phyloP scores from a whole-genome alignment of 2,797 vertebrate species.

The Bradypodion ventrale region DNA sequence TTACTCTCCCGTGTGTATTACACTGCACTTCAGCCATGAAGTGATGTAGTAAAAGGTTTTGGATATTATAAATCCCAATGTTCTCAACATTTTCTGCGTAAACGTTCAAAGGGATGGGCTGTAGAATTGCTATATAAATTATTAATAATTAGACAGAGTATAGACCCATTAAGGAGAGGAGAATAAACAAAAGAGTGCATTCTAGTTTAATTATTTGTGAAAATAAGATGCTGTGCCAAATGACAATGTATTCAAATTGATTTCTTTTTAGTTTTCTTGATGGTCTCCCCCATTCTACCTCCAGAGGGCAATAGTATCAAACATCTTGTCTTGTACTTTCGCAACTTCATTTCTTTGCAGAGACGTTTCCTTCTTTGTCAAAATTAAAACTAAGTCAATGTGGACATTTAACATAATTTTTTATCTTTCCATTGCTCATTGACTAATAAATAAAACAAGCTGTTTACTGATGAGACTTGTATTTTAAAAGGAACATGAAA shows the following conservation, averaged over 20 bases:
- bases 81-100: not conserved
- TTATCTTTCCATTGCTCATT: not conserved
- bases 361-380: not conserved
- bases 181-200: not conserved
- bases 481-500: not conserved
- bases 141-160: not conserved
- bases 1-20: not conserved
- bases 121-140: not conserved
- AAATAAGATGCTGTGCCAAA: not conserved
- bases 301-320: constrained; percentile 17
- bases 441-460: not conserved
- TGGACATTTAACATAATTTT: not conserved
- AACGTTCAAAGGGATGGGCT: not conserved
- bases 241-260: not conserved
- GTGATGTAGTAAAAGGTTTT: not conserved
- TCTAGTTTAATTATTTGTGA: not conserved
- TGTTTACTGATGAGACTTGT: not conserved
- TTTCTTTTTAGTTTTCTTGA: not conserved
- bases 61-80: not conserved
- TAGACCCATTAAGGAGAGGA: not conserved
- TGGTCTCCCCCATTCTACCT: not conserved
- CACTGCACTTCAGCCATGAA: not conserved
- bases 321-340: not conserved
- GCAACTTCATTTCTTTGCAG: not conserved
- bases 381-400: not conserved